Base-by-base conservation (phyloP, 2,113 vertebrate species). In the Oostethus manadensis region DNA sequence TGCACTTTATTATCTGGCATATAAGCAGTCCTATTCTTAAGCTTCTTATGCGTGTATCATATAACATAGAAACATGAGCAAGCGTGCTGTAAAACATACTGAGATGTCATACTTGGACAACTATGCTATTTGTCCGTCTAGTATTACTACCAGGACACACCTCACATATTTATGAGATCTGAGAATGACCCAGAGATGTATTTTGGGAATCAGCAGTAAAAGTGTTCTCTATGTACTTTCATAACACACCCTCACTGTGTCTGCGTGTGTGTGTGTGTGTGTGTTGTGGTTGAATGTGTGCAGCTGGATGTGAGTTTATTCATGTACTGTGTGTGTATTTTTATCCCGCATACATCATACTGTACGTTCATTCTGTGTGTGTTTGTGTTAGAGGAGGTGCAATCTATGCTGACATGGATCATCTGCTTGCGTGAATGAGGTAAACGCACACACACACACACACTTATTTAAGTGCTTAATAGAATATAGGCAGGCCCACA, bases 351-450 rank as follows among this genome's bases (percentile, higher is more conserved):
- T 26, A 26, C 23, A 2, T 26, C 23, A 26, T 26, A 26, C n/a
- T 43, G 46, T 53, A 33, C 29, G 22, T 6, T n/a, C n/a, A n/a
- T n/a, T n/a, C n/a, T 40, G 20, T 42, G 51, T 49, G 58, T 53
- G 51, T 58, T 47, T 73, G 51, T 66, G 20, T 66, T 58, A 48
- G 16, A 56, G 2, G 51, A 22, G 42, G 66, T 73, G 73, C 82
- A 78, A 81, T 76, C 77, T 75, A 38, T 71, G 68, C 48, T 73
- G 82, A 78, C 73, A 5, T 71, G 61, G 79, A 85, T 83, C 88
- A 85, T 85, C 79, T 83, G 82, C 67, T 16, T 6, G 63, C 53
- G 61, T 81, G 81, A 79, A 76, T 57, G 55, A 66, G 68, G 58
- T 45, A 64, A 26, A 2, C 23, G 5, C 23, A 26, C 9, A 38